Evolutionary conservation across 2,888 invertebrate genomes (phyloP).

Genomic region (Suillia variegata): DNA sequence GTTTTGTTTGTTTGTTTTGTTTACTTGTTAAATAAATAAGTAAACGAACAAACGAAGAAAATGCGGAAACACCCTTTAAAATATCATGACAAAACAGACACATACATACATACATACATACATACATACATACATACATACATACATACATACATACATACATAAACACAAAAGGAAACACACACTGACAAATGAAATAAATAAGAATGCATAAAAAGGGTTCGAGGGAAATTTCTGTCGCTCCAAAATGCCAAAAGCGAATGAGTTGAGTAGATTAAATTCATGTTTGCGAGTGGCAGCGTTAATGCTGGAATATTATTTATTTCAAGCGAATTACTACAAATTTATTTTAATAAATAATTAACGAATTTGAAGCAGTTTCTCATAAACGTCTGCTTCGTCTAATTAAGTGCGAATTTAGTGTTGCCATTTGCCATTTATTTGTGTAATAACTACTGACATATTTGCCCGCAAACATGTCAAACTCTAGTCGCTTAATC

Average conservation of each 20-base stretch:
- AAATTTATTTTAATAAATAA: no score
- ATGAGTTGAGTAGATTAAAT: background rate
- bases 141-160: no score
- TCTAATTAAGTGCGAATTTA: background rate
- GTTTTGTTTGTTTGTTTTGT: no score
- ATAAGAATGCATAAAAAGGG: background rate
- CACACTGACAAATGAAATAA: no score
- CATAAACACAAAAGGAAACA: no score
- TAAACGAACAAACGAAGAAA: background rate
- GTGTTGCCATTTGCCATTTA: no score
- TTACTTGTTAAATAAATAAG: conserved; percentile 19
- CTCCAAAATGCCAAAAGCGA: background rate
- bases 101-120: no score
- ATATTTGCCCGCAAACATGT: background rate
- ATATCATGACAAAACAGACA: background rate
- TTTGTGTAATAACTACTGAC: background rate
- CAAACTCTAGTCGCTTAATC: background rate
- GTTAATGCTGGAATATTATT: background rate
- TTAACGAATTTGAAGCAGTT: no score
- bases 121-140: no score
- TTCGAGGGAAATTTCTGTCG: background rate
- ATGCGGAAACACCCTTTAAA: background rate
- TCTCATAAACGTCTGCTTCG: background rate
- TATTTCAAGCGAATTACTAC: no score
- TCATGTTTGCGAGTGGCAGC: no score